Evolutionary conservation across 1,140 invertebrate species (phyloP).

Genomic region (Drosophila aff.): DNA sequence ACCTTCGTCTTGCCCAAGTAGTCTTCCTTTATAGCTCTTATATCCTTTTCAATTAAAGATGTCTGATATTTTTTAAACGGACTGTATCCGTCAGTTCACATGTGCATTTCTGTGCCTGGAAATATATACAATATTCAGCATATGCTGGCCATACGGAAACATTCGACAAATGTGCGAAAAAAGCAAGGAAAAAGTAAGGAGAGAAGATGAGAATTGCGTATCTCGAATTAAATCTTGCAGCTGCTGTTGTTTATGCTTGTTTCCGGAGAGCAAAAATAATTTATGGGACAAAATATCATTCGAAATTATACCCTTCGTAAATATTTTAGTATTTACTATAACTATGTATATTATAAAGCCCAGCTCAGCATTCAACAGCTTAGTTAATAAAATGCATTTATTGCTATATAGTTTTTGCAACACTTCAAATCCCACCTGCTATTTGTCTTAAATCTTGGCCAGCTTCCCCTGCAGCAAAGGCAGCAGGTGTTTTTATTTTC

Average conservation of each 20-base stretch:
- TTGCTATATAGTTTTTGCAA: conserved; percentile 8
- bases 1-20: no score
- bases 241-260: conserved; percentile 30
- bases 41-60: background rate
- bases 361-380: background rate
- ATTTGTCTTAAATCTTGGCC: conserved; percentile 13
- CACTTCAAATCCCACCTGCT: conserved; percentile 25
- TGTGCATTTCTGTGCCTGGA: background rate
- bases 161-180: conserved; percentile 10
- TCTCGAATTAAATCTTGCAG: conserved; percentile 52
- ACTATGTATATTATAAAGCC: background rate
- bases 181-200: conserved; percentile 9
- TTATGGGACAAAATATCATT: background rate
- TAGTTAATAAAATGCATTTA: background rate
- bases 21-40: no score
- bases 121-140: conserved; percentile 21
- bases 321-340: background rate
- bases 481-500: conserved; percentile 51
- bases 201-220: conserved; percentile 18
- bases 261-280: background rate
- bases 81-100: conserved; percentile 15
- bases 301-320: background rate
- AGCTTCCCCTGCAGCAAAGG: conserved; percentile 15
- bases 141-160: conserved; percentile 34
- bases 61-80: background rate